These are phyloP conservation scores for Megathymus violae DNA, from an alignment of 1,140 invertebrate genomes.

Conservation along the genomic window DNA sequence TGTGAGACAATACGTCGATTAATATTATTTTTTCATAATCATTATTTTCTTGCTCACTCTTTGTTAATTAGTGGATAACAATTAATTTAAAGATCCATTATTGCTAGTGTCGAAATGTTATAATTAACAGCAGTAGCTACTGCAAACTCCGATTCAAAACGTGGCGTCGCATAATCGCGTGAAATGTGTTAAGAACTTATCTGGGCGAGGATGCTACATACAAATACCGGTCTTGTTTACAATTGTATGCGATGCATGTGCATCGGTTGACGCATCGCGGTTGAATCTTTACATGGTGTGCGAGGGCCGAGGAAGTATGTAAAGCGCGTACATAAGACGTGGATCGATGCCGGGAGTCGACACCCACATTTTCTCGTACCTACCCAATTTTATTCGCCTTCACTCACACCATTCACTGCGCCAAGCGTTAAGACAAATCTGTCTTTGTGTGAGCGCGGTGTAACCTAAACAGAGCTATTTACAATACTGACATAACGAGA, in stretches of 20 bases:
- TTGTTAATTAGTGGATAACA: no score
- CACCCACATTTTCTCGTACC: conserved; percentile 56
- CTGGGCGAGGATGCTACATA: conserved; percentile 44
- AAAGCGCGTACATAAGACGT: conserved; percentile 74
- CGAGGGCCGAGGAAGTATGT: conserved; percentile 71
- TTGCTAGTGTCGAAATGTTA: background rate
- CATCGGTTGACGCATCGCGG: conserved; percentile 78
- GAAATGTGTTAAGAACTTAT: conserved; percentile 49
- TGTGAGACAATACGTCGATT: background rate
- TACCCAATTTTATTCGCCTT: conserved; percentile 46
- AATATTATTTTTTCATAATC: background rate
- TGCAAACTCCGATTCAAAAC: background rate
- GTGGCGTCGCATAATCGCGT: conserved; percentile 38
- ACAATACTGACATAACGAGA: conserved; percentile 32
- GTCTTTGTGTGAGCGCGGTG: conserved; percentile 33
- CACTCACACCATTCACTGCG: conserved; percentile 33
- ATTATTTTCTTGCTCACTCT: no score
- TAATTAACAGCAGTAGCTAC: background rate
- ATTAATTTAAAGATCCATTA: no score
- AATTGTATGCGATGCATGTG: conserved; percentile 66
- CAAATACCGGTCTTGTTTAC: conserved; percentile 54
- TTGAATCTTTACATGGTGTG: conserved; percentile 74
- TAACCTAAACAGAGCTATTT: conserved; percentile 31
- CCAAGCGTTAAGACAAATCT: conserved; percentile 36
- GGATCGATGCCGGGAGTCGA: conserved; percentile 73